A percentile compares a stretch with the other conserved stretches of the same genome.
phyloP scores from a whole-genome alignment of 1,140 invertebrate species.

The Zophobas morio region DNA sequence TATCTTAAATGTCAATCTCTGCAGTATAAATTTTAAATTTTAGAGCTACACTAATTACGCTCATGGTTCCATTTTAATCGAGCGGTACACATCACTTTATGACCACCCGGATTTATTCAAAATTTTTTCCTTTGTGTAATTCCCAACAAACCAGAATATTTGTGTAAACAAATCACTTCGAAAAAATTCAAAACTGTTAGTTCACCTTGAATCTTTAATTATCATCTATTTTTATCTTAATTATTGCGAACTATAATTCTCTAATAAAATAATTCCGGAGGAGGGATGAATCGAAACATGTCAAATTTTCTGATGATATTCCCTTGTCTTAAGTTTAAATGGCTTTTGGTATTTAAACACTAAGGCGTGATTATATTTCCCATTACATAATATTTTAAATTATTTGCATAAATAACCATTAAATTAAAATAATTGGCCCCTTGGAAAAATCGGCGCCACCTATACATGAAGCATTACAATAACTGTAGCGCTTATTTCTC shows the following conservation, averaged over 20 bases:
- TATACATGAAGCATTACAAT: not conserved
- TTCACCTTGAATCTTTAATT: constrained; percentile 33
- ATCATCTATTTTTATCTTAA: constrained; percentile 27
- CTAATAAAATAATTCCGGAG: constrained; percentile 22
- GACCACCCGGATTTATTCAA: too few relatives aligned
- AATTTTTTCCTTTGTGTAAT: not conserved
- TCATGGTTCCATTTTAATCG: too few relatives aligned
- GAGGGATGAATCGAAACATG: too few relatives aligned
- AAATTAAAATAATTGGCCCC: constrained; percentile 21
- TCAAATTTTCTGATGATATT: not conserved
- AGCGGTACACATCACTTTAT: too few relatives aligned
- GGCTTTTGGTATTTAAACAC: constrained; percentile 19
- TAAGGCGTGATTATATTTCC: constrained; percentile 27
- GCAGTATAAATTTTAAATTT: not conserved
- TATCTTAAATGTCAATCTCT: not conserved
- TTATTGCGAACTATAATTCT: constrained; percentile 20
- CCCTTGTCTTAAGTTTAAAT: constrained; percentile 6
- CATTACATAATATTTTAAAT: constrained; percentile 9
- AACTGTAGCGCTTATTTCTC: not conserved
- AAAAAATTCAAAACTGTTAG: constrained; percentile 33
- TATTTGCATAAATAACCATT: constrained; percentile 21
- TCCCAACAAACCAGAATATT: constrained; percentile 2
- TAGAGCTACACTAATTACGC: too few relatives aligned
- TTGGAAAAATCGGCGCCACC: constrained; percentile 8
- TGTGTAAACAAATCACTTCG: constrained; percentile 18